Conservation (phyloP, 2,113 vertebrate genomes). For the Jaculus jaculus region DNA sequence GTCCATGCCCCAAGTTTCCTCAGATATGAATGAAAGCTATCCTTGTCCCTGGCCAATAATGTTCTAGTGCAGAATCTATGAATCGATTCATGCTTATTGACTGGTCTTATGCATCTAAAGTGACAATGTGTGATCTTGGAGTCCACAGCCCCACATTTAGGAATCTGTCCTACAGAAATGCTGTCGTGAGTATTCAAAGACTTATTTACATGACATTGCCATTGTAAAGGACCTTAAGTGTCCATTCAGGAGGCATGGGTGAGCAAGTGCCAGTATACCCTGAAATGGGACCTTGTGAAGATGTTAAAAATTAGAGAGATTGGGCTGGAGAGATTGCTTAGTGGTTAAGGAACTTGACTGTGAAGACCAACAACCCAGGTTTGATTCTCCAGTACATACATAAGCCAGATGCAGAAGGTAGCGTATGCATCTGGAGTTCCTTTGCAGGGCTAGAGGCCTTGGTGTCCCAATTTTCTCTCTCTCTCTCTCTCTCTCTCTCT, state of each 20-base stretch:
- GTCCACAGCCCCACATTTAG: not conserved
- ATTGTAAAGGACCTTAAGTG: not conserved
- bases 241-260: fast-evolving
- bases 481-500: too few relatives aligned
- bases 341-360: too few relatives aligned
- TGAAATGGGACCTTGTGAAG: not conserved
- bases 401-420: too few relatives aligned
- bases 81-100: not conserved
- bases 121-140: not conserved
- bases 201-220: not conserved
- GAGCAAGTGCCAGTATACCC: fast-evolving
- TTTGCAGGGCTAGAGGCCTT: too few relatives aligned
- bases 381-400: too few relatives aligned
- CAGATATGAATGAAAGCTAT: not conserved
- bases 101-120: not conserved
- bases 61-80: not conserved
- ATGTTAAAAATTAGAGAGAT: not conserved
- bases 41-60: fast-evolving
- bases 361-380: too few relatives aligned
- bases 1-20: not conserved
- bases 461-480: too few relatives aligned
- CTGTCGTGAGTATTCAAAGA: not conserved
- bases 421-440: too few relatives aligned
- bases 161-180: not conserved
- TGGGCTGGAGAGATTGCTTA: too few relatives aligned